Evolutionary conservation across 2,888 invertebrate species (phyloP).

Genomic region (Hipparchia semele): DNA sequence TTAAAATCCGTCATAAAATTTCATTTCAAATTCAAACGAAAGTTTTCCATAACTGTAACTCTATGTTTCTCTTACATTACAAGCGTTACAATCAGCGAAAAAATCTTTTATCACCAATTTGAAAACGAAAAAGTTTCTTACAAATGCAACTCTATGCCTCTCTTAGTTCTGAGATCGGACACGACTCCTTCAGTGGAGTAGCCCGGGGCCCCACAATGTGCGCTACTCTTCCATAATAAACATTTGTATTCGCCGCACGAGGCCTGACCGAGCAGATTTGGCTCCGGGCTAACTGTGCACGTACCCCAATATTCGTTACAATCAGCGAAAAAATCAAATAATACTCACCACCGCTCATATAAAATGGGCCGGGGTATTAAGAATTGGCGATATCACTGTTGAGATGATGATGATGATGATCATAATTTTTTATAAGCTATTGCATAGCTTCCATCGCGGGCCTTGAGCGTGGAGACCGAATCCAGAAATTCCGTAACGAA

Average conservation of each 20-base stretch:
- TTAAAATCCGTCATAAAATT: too few species aligned
- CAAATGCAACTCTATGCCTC: slow-evolving; percentile 45
- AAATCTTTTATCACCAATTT: too few species aligned
- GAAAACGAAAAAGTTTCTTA: background rate
- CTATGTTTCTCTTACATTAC: too few species aligned
- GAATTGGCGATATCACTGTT: background rate
- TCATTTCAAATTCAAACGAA: too few species aligned
- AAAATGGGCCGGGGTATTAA: background rate
- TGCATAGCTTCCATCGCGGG: too few species aligned
- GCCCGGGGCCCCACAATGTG: slow-evolving; percentile 72
- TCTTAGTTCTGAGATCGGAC: slow-evolving; percentile 48
- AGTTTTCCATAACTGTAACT: too few species aligned
- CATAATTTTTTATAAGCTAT: too few species aligned
- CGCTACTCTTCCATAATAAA: slow-evolving; percentile 78
- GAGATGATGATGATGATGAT: too few species aligned
- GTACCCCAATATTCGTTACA: slow-evolving; percentile 37
- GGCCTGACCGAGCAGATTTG: slow-evolving; percentile 46
- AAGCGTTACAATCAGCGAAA: too few species aligned
- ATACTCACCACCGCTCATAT: background rate
- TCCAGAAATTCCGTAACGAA: too few species aligned
- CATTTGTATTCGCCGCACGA: slow-evolving; percentile 73
- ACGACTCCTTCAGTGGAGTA: slow-evolving; percentile 72
- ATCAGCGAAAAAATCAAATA: slow-evolving; percentile 25
- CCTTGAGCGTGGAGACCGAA: too few species aligned
- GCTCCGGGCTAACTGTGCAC: slow-evolving; percentile 43